Evolutionary conservation across 2,113 vertebrate genomes (phyloP), one percentile per base, ranked within the genome.

Genomic region (Sebastes schlegelii): DNA sequence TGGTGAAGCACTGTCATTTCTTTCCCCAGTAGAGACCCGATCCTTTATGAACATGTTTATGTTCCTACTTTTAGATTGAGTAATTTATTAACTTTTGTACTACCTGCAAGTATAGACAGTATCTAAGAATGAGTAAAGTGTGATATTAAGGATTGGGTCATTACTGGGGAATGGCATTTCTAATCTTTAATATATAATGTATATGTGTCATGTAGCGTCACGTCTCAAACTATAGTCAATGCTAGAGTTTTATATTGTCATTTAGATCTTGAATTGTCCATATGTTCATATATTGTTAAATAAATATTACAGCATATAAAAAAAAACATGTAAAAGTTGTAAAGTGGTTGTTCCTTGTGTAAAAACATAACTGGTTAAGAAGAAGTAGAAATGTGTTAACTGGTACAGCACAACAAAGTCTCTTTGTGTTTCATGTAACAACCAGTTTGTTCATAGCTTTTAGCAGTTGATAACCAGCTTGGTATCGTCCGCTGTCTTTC

Each of bases 251-350:
- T 89, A 45, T 86, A 74, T 85, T 12, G 42, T 68, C 17, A 19
- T 61, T 61, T 72, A 57, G 52, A 72, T 55, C 76, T 70, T 23
- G n/a, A 51, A 1, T 34, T 82, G 60, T 88, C 40, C 43, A 63
- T 16, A 49, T 85, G 79, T 85, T 71, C 46, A 63, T 82, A 87
- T 83, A 89, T 83, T 85, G 63, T 79, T 68, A 66, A 93, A 93
- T 92, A 91, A 91, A 93, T 88, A 89, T 75, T 62, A 83, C 70
- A 58, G 58, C 51, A 2, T 82, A 64, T 85, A 67, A 46, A 83
- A 74, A 43, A 72, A 51, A 60, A 74, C 26, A 66, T 26, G 34
- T 21, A 51, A 68, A 61, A n/a, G 48, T 71, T 69, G 6, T 66
- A 57, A 6, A 11, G 57, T n/a, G 12, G 8, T 67, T 23, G 8